These are phyloP conservation scores for Eutrigla gurnardus DNA, from an alignment of 2,797 vertebrate genomes.

Conservation along the genomic window DNA sequence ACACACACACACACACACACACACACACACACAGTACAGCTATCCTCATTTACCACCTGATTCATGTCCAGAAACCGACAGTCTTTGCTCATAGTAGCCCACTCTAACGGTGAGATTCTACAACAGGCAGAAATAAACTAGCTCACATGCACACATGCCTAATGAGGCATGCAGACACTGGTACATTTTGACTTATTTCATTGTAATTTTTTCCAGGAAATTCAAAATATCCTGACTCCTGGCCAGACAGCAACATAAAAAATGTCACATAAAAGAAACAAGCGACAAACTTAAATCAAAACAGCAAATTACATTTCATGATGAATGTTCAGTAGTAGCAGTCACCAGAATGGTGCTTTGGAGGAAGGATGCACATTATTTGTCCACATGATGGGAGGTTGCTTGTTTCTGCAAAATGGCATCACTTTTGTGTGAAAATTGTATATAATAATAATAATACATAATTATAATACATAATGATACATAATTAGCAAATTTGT, in stretches of 20 bases:
- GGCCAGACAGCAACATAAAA: no score
- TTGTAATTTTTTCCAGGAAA: not conserved
- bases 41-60: slow-evolving; percentile 78
- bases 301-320: no score
- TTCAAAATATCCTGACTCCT: not conserved
- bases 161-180: not conserved
- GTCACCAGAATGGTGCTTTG: no score
- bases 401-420: not conserved
- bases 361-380: no score
- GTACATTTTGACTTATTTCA: not conserved
- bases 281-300: no score
- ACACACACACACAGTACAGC: slow-evolving; percentile 24
- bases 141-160: slow-evolving; percentile 22
- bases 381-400: no score
- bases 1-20: slow-evolving; percentile 13
- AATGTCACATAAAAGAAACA: no score
- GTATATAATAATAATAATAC: no score
- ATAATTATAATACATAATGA: no score
- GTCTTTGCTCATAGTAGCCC: slow-evolving; percentile 84
- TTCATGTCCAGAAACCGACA: slow-evolving; percentile 80
- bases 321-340: no score
- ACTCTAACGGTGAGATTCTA: slow-evolving; percentile 62
- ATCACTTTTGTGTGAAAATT: not conserved
- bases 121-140: slow-evolving; percentile 67
- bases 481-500: not conserved